A percentile compares a stretch with the other conserved stretches of the same genome.
These are phyloP conservation scores for Saccopteryx bilineata DNA, from an alignment of 2,113 vertebrate species.

Conservation along the genomic window DNA sequence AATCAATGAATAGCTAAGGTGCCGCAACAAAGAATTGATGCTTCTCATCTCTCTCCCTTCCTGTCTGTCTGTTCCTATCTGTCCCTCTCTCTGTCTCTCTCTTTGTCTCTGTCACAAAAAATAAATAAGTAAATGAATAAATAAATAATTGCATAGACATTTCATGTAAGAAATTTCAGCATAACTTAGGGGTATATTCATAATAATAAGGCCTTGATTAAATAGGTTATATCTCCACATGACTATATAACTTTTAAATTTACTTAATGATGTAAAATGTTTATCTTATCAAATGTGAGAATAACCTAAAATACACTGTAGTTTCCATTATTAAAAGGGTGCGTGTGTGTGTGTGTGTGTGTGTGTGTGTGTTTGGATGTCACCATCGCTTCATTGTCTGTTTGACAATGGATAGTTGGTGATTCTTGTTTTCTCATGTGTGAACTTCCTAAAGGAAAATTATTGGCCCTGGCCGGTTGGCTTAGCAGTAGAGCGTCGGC, in stretches of 20 bases:
- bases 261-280: neutral
- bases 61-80: no score
- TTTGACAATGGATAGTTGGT: neutral
- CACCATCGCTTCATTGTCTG: neutral
- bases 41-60: no score
- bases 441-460: neutral
- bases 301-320: neutral
- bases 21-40: no score
- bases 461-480: neutral
- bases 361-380: neutral
- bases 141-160: neutral
- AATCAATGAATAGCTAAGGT: no score
- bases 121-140: no score
- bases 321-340: neutral
- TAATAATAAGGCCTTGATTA: neutral
- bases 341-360: neutral
- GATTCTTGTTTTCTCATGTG: neutral
- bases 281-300: neutral
- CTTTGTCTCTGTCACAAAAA: no score
- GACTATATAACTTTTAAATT: neutral
- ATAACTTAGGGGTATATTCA: neutral
- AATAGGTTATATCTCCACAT: neutral
- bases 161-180: neutral
- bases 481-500: no score
- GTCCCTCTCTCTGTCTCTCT: no score